Evolutionary conservation across 2,797 vertebrate genomes (phyloP).

Genomic region (Pterois miles): DNA sequence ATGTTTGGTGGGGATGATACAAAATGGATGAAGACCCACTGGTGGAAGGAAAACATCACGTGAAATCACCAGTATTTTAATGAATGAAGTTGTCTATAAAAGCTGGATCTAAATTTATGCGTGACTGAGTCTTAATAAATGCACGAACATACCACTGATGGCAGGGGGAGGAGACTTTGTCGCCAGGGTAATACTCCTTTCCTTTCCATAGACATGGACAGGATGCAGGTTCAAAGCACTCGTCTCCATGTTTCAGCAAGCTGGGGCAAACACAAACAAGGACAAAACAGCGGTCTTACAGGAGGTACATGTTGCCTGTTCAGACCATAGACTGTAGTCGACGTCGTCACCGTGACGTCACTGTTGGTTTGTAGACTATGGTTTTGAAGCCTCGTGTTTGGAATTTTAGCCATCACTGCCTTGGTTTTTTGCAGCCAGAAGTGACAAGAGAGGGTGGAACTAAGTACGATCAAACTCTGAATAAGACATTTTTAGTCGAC

Average conservation of each 20-base stretch:
- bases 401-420: no score
- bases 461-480: no score
- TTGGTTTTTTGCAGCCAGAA: no score
- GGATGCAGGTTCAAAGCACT: conserved; percentile 88
- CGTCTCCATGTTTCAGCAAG: conserved; percentile 92
- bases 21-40: background rate
- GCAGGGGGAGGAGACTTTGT: conserved; percentile 91
- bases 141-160: conserved; percentile 89
- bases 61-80: no score
- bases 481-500: no score
- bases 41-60: background rate
- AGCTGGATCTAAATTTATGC: background rate
- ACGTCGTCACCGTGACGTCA: no score
- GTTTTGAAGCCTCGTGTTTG: no score
- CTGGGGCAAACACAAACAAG: conserved; percentile 70
- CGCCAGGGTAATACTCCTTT: conserved; percentile 95
- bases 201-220: conserved; percentile 98
- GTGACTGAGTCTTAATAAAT: background rate
- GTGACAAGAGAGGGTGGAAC: no score
- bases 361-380: no score
- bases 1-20: conserved; percentile 5
- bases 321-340: no score
- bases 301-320: no score
- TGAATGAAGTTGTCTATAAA: background rate
- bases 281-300: no score